phyloP scores from a whole-genome alignment of 2,888 invertebrate species.

The Drepana falcataria region DNA sequence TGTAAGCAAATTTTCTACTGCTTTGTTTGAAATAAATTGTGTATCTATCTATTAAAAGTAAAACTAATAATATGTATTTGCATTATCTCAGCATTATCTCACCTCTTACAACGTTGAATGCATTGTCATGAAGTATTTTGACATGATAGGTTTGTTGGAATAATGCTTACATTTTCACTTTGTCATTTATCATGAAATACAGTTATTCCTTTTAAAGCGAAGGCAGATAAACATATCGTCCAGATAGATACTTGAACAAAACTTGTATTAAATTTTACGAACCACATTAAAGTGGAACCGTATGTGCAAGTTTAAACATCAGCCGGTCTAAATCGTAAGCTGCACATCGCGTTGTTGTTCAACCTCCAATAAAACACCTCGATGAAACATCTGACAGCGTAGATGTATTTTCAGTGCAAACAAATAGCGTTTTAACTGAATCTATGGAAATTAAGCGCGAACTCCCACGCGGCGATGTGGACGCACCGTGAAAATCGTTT shows the following conservation, averaged over 20 bases:
- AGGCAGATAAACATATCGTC: background rate
- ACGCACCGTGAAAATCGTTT: constrained; percentile 58
- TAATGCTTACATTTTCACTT: too few relatives aligned
- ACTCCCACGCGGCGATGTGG: constrained; percentile 14
- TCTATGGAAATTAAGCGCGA: constrained; percentile 36
- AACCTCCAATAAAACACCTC: constrained; percentile 47
- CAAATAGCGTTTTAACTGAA: constrained; percentile 32
- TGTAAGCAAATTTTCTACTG: too few relatives aligned
- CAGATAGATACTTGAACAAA: too few relatives aligned
- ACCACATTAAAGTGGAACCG: constrained; percentile 31
- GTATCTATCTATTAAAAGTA: too few relatives aligned
- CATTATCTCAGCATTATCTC: too few relatives aligned
- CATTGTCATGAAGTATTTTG: too few relatives aligned
- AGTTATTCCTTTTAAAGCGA: too few relatives aligned
- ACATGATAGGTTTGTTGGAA: too few relatives aligned
- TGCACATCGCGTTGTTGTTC: constrained; percentile 44
- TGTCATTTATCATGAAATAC: too few relatives aligned
- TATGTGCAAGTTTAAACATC: constrained; percentile 25
- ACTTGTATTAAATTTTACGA: constrained; percentile 9
- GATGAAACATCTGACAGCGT: constrained; percentile 57
- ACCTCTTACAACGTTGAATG: too few relatives aligned
- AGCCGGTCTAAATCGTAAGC: constrained; percentile 15
- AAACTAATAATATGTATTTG: too few relatives aligned
- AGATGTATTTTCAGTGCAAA: constrained; percentile 71
- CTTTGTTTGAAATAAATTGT: too few relatives aligned